Conservation (phyloP, 53 echinoderm and acorn worm species). For the Arbacia lixula region DNA sequence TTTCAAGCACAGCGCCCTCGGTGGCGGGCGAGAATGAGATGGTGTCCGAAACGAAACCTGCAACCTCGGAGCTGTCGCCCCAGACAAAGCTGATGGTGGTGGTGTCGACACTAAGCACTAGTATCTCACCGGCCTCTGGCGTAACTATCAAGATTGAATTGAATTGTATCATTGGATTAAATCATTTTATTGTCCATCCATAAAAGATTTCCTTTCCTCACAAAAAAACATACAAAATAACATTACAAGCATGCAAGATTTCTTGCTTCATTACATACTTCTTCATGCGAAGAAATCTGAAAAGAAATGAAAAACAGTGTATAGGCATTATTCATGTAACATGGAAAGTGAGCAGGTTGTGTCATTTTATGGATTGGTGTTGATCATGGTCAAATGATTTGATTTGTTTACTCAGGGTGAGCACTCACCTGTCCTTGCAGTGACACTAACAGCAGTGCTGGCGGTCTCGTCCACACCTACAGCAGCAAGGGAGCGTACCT, state of each 20-base stretch:
- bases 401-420: neutral
- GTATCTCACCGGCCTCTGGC: slow-evolving; percentile 12
- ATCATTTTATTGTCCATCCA: too few relatives aligned
- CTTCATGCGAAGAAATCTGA: too few relatives aligned
- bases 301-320: too few relatives aligned
- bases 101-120: neutral
- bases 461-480: neutral
- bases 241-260: too few relatives aligned
- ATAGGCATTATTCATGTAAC: too few relatives aligned
- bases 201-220: too few relatives aligned
- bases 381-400: too few relatives aligned
- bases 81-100: slow-evolving; percentile 9
- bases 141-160: neutral
- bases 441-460: neutral
- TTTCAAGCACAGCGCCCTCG: neutral
- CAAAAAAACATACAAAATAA: too few relatives aligned
- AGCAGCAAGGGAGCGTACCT: neutral
- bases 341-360: too few relatives aligned
- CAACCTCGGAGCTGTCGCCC: neutral
- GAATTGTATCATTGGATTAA: too few relatives aligned
- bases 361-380: too few relatives aligned
- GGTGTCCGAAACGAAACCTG: neutral
- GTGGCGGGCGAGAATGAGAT: slow-evolving; percentile 11
- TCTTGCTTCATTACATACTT: too few relatives aligned
- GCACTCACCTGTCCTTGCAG: slow-evolving; percentile 7